Evolutionary conservation across 2,888 invertebrate genomes (phyloP).

Genomic region (Chaitophorus viminalis): DNA sequence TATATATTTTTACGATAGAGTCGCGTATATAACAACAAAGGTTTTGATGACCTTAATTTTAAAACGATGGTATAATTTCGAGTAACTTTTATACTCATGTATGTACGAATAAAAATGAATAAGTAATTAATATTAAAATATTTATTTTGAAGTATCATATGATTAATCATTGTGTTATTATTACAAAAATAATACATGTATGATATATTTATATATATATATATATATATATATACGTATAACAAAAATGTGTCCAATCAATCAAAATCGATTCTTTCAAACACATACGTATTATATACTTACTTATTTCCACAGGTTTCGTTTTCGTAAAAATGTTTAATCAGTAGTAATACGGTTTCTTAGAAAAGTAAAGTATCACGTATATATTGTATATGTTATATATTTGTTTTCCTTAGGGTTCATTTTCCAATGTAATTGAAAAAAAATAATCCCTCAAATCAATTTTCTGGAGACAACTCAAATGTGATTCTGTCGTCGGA

Average conservation of each 20-base stretch:
- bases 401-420: constrained; percentile 14
- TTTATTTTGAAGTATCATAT: not conserved
- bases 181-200: too few species aligned
- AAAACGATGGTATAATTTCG: not conserved
- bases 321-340: constrained; percentile 32
- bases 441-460: constrained; percentile 45
- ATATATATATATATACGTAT: too few species aligned
- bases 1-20: not conserved
- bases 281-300: not conserved
- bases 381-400: constrained; percentile 15
- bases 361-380: not conserved
- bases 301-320: not conserved
- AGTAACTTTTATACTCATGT: not conserved
- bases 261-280: not conserved
- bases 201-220: too few species aligned
- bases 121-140: not conserved
- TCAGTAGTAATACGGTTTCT: constrained; percentile 10
- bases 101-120: not conserved
- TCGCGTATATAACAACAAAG: not conserved
- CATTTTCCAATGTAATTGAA: constrained; percentile 42
- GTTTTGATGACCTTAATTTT: not conserved
- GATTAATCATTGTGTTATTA: not conserved
- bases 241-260: not conserved
- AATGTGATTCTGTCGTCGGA: constrained; percentile 29
- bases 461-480: constrained; percentile 46